Evolutionary conservation across 2,113 vertebrate genomes (phyloP), one percentile per base, ranked within the genome.

Genomic region (Leptosomus discolor): DNA sequence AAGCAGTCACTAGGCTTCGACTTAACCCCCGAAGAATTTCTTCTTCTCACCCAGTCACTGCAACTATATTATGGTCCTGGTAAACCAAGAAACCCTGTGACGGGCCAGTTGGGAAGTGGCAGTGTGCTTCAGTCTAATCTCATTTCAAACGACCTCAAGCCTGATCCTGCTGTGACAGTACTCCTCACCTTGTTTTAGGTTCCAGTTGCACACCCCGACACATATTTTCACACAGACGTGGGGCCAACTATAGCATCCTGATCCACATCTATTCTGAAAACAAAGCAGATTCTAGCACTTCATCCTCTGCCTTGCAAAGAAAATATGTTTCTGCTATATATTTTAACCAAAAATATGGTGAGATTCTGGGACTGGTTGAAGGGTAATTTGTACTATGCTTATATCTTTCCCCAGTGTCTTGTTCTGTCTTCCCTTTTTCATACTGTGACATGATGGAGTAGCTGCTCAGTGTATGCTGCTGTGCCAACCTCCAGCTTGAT

Each of bases 61-160:
- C 34, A 32, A 6, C 9, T 46, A 2, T 12, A 3, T 29, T 46
- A 29, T 0, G 0, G 67, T 39, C 26, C 36, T 76, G 12, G 30
- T 18, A 77, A 76, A 43, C 51, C n/a, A 69, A 57, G 6, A 24
- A 8, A 54, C 11, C 7, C 56, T 30, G 7, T 37, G 23, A 43
- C 0, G 1, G 34, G 6, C 8, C n/a, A 8, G 12, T 46, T 36
- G 32, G 12, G 26, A 86, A 77, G 12, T 1, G 50, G 11, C 15
- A 17, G 8, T 43, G 9, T 26, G 2, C 5, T 77, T 81, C 20
- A 51, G 4, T 19, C 10, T 27, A 48, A 41, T 26, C 8, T 46
- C 8, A n/a, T n/a, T n/a, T n/a, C n/a, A n/a, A n/a, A 32, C 61
- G 9, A 36, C 11, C 26, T 71, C 34, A 67, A 5, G 29, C 12